Evolutionary conservation across 2,888 invertebrate genomes (phyloP), one percentile per base, ranked within the genome.

Genomic region (Tridacna crocea): DNA sequence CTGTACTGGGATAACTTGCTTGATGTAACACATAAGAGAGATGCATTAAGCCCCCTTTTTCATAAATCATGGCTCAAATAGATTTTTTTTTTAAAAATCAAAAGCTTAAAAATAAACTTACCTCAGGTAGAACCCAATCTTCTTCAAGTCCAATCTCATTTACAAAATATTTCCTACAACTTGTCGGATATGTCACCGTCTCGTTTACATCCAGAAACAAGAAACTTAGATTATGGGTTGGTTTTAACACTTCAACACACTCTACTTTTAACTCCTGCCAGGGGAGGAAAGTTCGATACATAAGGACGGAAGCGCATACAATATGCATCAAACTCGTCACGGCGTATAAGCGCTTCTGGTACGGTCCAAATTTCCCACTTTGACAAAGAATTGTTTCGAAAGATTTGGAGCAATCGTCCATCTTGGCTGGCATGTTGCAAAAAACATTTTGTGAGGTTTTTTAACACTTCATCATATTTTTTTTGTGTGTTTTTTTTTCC

Each of bases 311-410:
- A 22, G 85, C 82, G n/a, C 87, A 87, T 17, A 88, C 83, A 22
- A 89, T 86, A 76, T 90, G 91, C 70, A 91, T 87, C 15, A 85
- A 79, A 65, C 88, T 83, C 24, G 85, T 85, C 51, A 87, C 77
- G 51, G 87, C 78, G 74, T 88, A 91, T 26, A 91, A 76, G n/a
- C 91, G 88, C 61, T 89, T 90, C 79, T 92, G 92, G 77, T 89
- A 92, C 75, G 88, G 88, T 48, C 92, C 92, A 72, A 91, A 90
- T 27, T 88, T 89, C 11, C 91, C 89, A 72, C 88, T 90, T 78
- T 89, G 88, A 55, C 86, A 86, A 17, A 90, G 80, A 75, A 92
- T 90, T 61, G 75, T 86, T 75, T 92, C 92, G 80, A 91, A 90
- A 12, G 89, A 87, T 47, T 84, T 88, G 0, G 92, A 89, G 77